A percentile compares a stretch with the other conserved stretches of the same genome.
These are phyloP conservation scores for Edolisoma coerulescens DNA, from an alignment of 2,113 vertebrate species.

Conservation along the genomic window DNA sequence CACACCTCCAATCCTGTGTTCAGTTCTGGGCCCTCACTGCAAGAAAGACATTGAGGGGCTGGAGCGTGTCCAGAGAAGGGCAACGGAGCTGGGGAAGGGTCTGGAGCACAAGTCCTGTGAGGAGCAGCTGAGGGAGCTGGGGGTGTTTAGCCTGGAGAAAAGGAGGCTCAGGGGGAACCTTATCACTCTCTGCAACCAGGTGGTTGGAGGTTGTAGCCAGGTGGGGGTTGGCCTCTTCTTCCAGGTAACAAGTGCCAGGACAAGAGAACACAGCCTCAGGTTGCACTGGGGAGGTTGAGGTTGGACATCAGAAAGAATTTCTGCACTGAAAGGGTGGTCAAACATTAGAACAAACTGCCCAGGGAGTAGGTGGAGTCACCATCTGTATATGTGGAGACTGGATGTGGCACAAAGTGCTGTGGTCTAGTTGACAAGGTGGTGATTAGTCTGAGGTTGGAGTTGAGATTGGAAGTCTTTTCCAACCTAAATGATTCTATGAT, in stretches of 20 bases:
- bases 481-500: background rate
- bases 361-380: background rate
- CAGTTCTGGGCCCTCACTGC: background rate
- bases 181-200: rapidly evolving
- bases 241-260: background rate
- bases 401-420: background rate
- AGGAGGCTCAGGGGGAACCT: background rate
- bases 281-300: background rate
- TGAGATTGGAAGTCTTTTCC: background rate
- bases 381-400: too few species aligned
- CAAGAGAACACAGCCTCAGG: background rate
- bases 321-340: background rate
- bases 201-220: background rate
- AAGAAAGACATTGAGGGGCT: background rate
- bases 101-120: background rate
- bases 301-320: background rate
- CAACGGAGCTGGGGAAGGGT: background rate
- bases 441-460: background rate
- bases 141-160: background rate
- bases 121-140: background rate
- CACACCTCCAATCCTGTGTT: background rate
- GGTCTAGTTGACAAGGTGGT: background rate
- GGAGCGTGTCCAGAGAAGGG: background rate
- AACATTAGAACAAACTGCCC: background rate
- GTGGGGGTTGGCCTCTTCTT: rapidly evolving